Base-by-base conservation (phyloP, 2,113 vertebrate genomes). In the Callocephalon fimbriatum region DNA sequence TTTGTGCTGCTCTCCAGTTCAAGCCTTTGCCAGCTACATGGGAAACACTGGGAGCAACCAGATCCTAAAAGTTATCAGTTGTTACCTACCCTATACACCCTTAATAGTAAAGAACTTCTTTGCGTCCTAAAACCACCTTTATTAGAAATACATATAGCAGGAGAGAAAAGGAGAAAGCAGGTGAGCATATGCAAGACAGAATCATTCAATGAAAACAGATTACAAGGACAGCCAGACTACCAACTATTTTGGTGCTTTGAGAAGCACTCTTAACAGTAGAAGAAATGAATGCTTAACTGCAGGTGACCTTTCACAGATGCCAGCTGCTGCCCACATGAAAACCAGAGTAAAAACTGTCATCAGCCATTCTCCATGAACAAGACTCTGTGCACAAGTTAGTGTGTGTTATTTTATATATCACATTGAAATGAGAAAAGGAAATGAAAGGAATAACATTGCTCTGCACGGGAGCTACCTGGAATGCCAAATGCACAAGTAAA, bases 41-140 rank as follows among this genome's bases (percentile, higher is more conserved):
- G 35, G 27, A 78, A 82, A 66, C 25, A 45, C 0, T 40, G 35
- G 47, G n/a, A 91, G 31, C 0, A 0, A 76, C 7, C 16, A n/a
- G 9, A 31, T 10, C 15, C 42, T 67, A 14, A 7, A 74, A 37
- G 37, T 35, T 53, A 51, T 1, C 21, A 8, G 18, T 23, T 56
- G 37, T 53, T 71, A 21, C 31, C n/a, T 51, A 32, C 15, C 6
- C 8, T 29, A 17, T 25, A 38, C 21, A 5, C 8, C 2, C 5
- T 77, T 15, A 37, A 8, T 17, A 81, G 31, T 29, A 50, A 77
- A 62, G 8, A 9, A 54, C 27, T 50, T 53, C 23, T 74, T 71
- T 32, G 10, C 18, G 10, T n/a, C 53, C 67, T 72, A 32, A n/a
- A 22, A 79, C 47, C 31, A 70, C 10, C 31, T 82, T 27, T 31